Evolutionary conservation across 2,113 vertebrate genomes (phyloP), one percentile per base, ranked within the genome.

Genomic region (Otolemur garnettii): DNA sequence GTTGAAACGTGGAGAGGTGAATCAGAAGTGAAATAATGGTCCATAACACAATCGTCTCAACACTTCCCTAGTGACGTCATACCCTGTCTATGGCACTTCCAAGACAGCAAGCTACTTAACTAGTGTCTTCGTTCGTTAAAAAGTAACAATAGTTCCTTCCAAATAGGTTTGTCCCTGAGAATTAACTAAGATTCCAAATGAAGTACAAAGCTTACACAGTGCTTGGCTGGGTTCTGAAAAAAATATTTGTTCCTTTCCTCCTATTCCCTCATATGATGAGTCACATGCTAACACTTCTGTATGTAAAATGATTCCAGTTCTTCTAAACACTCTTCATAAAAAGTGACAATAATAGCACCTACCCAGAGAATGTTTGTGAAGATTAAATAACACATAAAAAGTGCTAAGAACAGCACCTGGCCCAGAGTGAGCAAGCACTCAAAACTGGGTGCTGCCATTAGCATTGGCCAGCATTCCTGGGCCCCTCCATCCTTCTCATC

Each of bases 91-190:
- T 80, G 12, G 80, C 71, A 86, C n/a, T 74, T 72, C 5, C 68
- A 78, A 75, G 68, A 82, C 10, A 42, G 77, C 18, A 80, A 93
- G 38, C 62, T 26, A 62, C 42, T 77, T 72, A 55, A n/a, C 62
- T 62, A 45, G 64, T 59, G 33, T 95, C 77, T 95, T 80, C 66
- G 57, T 71, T 88, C 57, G 95, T 68, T 84, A 69, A 85, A 53
- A 75, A 38, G 21, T 30, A 62, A 22, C 26, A 68, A 83, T 12
- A 91, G 13, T 22, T 66, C 14, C 85, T 87, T 68, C 57, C 8
- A 35, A 90, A 33, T 4, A 71, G 30, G 13, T 66, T 42, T 83
- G 64, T 50, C 55, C n/a, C 4, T 75, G 66, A 91, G 64, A 85
- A 69, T 92, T 45, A n/a, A 86, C 12, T 38, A 79, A 68, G 55